Conservation (phyloP, 2,797 vertebrate genomes). For the Enteromius mattozi region DNA sequence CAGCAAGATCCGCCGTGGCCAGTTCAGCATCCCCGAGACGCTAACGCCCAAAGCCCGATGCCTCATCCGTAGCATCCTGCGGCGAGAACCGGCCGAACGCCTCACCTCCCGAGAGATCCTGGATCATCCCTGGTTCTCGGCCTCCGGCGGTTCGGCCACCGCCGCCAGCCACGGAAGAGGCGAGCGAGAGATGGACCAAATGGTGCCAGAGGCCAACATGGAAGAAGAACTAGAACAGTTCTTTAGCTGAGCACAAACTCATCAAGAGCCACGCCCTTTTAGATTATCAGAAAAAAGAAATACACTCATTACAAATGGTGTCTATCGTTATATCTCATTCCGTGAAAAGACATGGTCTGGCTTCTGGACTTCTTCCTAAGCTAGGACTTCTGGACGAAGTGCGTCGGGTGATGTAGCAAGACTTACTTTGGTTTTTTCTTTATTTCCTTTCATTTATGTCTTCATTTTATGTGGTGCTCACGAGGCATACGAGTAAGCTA, state of each 20-base stretch:
- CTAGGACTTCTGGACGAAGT: constrained; percentile 69
- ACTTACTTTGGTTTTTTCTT: constrained; percentile 61
- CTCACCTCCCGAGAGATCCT: constrained; percentile 98
- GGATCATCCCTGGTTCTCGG: constrained; percentile 95
- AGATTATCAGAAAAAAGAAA: constrained; percentile 67
- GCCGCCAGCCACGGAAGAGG: constrained; percentile 81
- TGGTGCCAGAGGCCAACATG: constrained; percentile 98
- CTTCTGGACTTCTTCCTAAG: constrained; percentile 40
- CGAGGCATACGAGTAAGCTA: constrained; percentile 68
- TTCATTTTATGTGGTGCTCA: constrained; percentile 74
- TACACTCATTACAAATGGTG: constrained; percentile 73
- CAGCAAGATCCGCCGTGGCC: constrained; percentile 97
- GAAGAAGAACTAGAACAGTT: constrained; percentile 97
- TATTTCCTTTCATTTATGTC: constrained; percentile 59
- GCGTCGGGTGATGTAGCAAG: constrained; percentile 82
- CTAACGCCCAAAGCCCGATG: constrained; percentile 98
- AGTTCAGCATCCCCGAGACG: constrained; percentile 98
- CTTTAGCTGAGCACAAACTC: constrained; percentile 90
- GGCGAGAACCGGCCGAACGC: constrained; percentile 94
- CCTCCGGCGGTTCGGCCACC: constrained; percentile 83
- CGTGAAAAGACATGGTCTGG: constrained; percentile 78
- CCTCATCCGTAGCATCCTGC: constrained; percentile 97
- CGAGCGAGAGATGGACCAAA: constrained; percentile 92
- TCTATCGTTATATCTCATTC: constrained; percentile 83
- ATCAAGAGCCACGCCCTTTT: constrained; percentile 68